Evolutionary conservation across 1,140 invertebrate species (phyloP), one percentile per base, ranked within the genome.

Genomic region (Macrobrachium rosenbergii): DNA sequence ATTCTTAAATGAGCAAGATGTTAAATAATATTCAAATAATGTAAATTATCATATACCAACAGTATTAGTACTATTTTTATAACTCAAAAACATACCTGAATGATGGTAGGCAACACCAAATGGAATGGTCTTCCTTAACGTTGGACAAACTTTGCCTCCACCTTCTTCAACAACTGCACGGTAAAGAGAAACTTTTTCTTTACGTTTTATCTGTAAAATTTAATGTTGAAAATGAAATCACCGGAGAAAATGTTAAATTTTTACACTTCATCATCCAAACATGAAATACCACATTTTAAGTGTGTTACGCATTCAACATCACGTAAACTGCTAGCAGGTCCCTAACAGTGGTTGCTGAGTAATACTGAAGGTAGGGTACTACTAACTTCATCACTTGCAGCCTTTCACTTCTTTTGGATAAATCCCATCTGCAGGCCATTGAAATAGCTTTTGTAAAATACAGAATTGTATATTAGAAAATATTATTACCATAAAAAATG

Each of bases 91-190:
- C 78, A 77, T 90, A 93, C 93, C 94, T 37, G 95, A 96, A 92
- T 99, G 97, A 93, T 98, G 97, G 93, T 98, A 99, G 52, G 96
- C 97, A 28, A 98, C 92, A 19, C 97, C 97, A 93, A 93, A 96
- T 72, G 93, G 94, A 59, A 98, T 91, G 11, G 95, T 96, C 90
- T 93, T 93, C 64, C 93, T 91, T 81, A 98, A 92, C n/a, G 96
- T 93, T 17, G 95, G 94, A 91, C 96, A 97, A 8, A 98, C 91
- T 78, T 93, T 91, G 52, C 94, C n/a, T 91, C 93, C 92, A 90
- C 96, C 94, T 92, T 95, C 94, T 91, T 93, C 92, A 92, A 94
- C 92, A 37, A 98, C 91, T 64, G 95, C 93, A 91, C 92, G 89
- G 90, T 94, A 91, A 28, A 97, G 91, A 83, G 92, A 92, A 73